Base-by-base conservation (phyloP, 2,888 invertebrate genomes). In the Allacma fusca region DNA sequence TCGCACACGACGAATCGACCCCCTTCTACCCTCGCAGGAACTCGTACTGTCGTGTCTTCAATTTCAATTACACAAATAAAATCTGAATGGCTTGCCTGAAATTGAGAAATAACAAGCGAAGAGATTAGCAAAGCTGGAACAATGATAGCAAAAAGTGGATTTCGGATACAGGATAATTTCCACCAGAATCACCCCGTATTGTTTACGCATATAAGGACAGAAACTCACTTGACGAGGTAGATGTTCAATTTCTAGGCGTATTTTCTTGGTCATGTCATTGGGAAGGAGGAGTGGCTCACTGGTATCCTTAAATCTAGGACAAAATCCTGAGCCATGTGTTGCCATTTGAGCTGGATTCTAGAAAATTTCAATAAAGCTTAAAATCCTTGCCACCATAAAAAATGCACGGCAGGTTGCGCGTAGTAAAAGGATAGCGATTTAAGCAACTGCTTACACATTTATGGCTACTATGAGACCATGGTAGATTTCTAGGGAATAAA, bases 21-120 rank as follows among this genome's bases (percentile, higher is more conserved):
- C 29, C 90, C 89, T 86, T 95, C 94, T 34, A 95, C 94, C 85
- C 94, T 90, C 0, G 96, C 96, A 76, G 94, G 94, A 26, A 96
- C 91, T 84, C 94, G 90, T 91, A 96, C 93, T 85, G 94, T 94
- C 43, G 95, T 94, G 74, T 92, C 92, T 87, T 96, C 96, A 85
- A 96, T 95, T 85, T 92, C 93, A 23, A 96, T 93, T 83, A 95
- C 93, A 86, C 97, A 97, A 84, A 95, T 92, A 86, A 96, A 96
- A 72, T 96, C 96, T 59, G 94, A 93, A 85, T 96, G 95, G 0
- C 93, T 95, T 81, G 93, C 93, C 82, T 85, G 13, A 77, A 79
- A 57, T 34, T 29, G 26, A 67, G 68, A 26, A 43, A 62, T 12
- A 24, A 9, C n/a, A 19, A 9, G 40, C 13, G n/a, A n/a, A n/a